These are phyloP conservation scores for Toxotes chatareus DNA, from an alignment of 2,113 vertebrate genomes.

Conservation along the genomic window DNA sequence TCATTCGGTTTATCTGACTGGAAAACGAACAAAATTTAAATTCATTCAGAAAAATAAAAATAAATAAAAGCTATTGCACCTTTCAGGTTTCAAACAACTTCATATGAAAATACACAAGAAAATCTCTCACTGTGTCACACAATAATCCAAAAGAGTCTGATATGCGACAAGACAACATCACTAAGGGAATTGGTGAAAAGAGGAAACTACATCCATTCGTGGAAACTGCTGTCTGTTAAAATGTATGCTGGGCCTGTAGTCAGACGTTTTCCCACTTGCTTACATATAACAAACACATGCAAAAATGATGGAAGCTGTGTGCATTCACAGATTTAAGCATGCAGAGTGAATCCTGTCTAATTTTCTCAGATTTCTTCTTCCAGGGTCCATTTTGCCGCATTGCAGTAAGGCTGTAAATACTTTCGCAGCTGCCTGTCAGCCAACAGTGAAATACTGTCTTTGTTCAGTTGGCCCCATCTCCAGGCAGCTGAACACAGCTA, in stretches of 20 bases:
- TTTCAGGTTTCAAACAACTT: not conserved
- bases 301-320: not conserved
- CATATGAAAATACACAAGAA: not conserved
- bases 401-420: slow-evolving; percentile 99
- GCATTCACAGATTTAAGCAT: not conserved
- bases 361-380: slow-evolving; percentile 48
- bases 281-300: not conserved
- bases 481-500: slow-evolving; percentile 72
- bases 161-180: not conserved
- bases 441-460: slow-evolving; percentile 99
- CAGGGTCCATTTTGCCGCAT: slow-evolving; percentile 89
- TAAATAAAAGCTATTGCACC: not conserved
- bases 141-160: not conserved
- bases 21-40: slow-evolving; percentile 2
- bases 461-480: slow-evolving; percentile 87
- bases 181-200: slow-evolving; percentile 3
- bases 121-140: not conserved
- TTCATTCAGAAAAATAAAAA: not conserved
- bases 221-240: slow-evolving; percentile 13
- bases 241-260: slow-evolving; percentile 29
- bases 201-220: slow-evolving; percentile 26
- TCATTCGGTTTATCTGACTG: not conserved
- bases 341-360: not conserved
- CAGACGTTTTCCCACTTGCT: not conserved
- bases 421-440: slow-evolving; percentile 99